A percentile compares a stretch with the other conserved stretches of the same genome.
phyloP scores from a whole-genome alignment of 2,888 invertebrate genomes.

The Laspeyria flexula region DNA sequence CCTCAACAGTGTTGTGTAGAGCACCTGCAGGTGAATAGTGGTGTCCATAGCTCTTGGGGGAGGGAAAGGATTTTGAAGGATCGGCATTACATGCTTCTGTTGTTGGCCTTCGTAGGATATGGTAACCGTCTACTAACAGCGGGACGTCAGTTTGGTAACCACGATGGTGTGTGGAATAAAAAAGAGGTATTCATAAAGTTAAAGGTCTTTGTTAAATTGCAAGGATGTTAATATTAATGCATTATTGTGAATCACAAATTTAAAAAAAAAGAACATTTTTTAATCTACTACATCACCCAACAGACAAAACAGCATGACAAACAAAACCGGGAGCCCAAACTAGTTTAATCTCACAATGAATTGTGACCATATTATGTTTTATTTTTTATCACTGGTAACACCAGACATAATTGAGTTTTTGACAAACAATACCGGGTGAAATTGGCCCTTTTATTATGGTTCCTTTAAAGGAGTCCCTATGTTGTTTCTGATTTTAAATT shows the following conservation, averaged over 20 bases:
- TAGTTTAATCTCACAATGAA: slow-evolving; percentile 33
- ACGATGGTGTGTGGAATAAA: too few relatives aligned
- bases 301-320: slow-evolving; percentile 15
- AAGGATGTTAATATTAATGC: too few relatives aligned
- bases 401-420: slow-evolving; percentile 81
- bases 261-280: background rate
- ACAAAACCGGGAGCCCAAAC: slow-evolving; percentile 20
- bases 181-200: too few relatives aligned
- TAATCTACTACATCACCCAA: background rate
- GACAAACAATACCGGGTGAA: slow-evolving; percentile 81
- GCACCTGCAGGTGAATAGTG: too few relatives aligned
- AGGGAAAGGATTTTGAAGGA: too few relatives aligned
- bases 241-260: background rate
- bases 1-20: too few relatives aligned
- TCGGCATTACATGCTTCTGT: too few relatives aligned
- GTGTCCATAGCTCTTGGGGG: too few relatives aligned
- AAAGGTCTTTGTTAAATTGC: too few relatives aligned
- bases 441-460: slow-evolving; percentile 78
- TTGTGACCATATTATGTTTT: slow-evolving; percentile 42
- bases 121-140: too few relatives aligned
- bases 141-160: too few relatives aligned
- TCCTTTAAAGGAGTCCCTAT: slow-evolving; percentile 62
- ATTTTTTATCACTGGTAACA: slow-evolving; percentile 69
- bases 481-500: slow-evolving; percentile 35
- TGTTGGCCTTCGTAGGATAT: too few relatives aligned